phyloP scores from a whole-genome alignment of 2,797 vertebrate species.

The Lepilemur ruficaudatus region DNA sequence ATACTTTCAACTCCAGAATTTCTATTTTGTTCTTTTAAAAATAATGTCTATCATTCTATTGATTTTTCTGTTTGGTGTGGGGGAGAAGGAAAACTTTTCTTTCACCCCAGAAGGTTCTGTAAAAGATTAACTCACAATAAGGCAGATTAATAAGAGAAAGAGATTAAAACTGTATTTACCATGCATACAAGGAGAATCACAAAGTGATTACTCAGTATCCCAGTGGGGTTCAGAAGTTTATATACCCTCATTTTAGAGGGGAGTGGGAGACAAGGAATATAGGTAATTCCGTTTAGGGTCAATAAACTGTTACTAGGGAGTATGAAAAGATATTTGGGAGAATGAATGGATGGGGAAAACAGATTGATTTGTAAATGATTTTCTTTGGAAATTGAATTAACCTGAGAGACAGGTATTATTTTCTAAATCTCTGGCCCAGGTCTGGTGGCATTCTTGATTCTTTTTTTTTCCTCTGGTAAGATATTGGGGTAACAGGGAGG shows the following conservation, averaged over 20 bases:
- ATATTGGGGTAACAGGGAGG: neutral
- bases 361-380: neutral
- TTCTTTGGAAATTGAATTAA: neutral
- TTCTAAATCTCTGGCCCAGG: neutral
- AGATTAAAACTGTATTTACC: neutral
- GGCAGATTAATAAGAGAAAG: neutral
- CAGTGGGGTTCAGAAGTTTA: neutral
- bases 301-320: neutral
- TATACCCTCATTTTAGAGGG: neutral
- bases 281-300: neutral
- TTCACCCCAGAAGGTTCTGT: neutral
- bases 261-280: neutral
- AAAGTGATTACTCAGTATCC: neutral
- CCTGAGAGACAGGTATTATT: neutral
- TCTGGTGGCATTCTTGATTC: neutral
- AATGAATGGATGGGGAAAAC: neutral
- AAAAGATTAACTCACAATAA: neutral
- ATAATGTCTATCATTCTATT: neutral
- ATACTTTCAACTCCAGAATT: neutral
- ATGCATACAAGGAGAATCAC: neutral
- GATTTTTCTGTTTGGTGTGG: neutral
- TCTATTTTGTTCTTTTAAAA: neutral
- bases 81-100: neutral
- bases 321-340: neutral
- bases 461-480: neutral